These are phyloP conservation scores for Eristalis tenax DNA, from an alignment of 2,888 invertebrate genomes.

Conservation along the genomic window DNA sequence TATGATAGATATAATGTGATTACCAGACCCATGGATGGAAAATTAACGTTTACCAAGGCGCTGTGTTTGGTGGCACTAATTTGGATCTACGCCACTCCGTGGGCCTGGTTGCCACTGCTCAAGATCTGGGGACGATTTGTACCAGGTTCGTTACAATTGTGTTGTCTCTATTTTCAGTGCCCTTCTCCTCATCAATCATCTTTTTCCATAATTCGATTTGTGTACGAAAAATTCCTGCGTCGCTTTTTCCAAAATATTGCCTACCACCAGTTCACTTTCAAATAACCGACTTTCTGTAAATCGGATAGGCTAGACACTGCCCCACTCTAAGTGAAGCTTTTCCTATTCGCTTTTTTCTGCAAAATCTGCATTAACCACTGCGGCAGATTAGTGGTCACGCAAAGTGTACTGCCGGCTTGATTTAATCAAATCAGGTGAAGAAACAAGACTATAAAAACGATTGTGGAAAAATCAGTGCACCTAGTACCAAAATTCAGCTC, in stretches of 20 bases:
- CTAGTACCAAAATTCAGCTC: slow-evolving; percentile 39
- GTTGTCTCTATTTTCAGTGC: background rate
- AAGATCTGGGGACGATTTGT: slow-evolving; percentile 91
- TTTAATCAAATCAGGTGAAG: slow-evolving; percentile 47
- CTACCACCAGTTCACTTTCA: background rate
- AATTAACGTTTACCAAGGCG: slow-evolving; percentile 88
- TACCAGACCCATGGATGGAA: slow-evolving; percentile 89
- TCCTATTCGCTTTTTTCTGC: slow-evolving; percentile 28
- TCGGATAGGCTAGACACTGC: background rate
- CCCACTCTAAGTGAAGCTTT: background rate
- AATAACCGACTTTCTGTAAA: background rate
- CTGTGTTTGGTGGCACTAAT: slow-evolving; percentile 85
- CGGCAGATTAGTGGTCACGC: slow-evolving; percentile 61
- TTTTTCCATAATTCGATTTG: background rate
- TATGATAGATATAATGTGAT: slow-evolving; percentile 89
- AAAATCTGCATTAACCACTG: slow-evolving; percentile 42
- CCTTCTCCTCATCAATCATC: too few species aligned
- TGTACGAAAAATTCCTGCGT: too few species aligned
- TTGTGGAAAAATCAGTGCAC: background rate
- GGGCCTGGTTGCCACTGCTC: slow-evolving; percentile 88
- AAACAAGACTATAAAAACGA: slow-evolving; percentile 50
- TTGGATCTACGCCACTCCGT: slow-evolving; percentile 89
- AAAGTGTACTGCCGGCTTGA: background rate
- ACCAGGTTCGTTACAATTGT: slow-evolving; percentile 82
- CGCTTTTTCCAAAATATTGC: too few species aligned